Conservation (phyloP, 2,113 vertebrate genomes). For the Falcunculus frontatus region DNA sequence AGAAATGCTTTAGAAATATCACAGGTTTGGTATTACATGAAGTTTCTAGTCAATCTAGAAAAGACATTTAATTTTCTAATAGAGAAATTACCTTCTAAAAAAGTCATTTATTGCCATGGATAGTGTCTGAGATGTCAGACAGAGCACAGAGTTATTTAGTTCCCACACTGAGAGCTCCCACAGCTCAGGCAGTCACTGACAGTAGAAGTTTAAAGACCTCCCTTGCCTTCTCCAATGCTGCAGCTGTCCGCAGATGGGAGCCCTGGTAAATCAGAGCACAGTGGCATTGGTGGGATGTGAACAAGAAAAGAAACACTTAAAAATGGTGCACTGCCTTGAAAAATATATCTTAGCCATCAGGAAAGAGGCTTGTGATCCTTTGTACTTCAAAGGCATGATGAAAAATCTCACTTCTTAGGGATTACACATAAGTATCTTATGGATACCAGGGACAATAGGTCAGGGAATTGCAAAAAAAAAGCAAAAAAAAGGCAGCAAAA, state of each 20-base stretch:
- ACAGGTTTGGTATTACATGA: background rate
- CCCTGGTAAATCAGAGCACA: background rate
- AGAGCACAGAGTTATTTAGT: background rate
- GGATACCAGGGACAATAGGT: background rate
- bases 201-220: background rate
- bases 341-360: background rate
- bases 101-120: background rate
- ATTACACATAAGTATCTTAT: background rate
- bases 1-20: background rate
- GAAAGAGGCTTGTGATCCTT: background rate
- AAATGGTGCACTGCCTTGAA: background rate
- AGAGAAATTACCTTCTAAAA: background rate
- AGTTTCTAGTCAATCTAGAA: background rate
- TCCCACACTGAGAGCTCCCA: background rate
- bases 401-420: slow-evolving; percentile 32
- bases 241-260: background rate
- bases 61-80: background rate
- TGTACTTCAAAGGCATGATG: background rate
- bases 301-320: background rate
- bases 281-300: background rate
- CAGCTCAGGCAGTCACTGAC: background rate
- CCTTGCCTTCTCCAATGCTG: background rate
- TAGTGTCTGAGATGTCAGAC: background rate
- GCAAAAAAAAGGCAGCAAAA: background rate
- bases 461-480: background rate